Base-by-base conservation (phyloP, 2,113 vertebrate species). In the Pavo muticus region DNA sequence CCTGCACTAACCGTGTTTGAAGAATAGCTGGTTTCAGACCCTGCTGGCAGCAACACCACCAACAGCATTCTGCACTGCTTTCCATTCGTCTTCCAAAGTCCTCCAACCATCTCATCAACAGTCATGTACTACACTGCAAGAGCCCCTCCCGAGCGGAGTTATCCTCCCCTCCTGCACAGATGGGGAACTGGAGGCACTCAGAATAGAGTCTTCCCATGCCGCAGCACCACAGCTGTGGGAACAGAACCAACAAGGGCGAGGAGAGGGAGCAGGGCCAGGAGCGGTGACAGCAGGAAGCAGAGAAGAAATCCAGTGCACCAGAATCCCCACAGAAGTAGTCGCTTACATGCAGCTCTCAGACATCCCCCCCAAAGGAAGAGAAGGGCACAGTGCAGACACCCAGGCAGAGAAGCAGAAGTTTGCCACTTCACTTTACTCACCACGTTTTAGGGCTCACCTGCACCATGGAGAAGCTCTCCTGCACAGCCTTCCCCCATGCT, bases 1-100 rank as follows among this genome's bases (percentile, higher is more conserved):
- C 37, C 40, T 10, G 23, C 32, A 24, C 59, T 5, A 35, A 48
- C 18, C 3, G 0, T 1, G 8, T 7, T 21, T 8, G n/a, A 18
- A 44, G 52, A 32, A 37, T 9, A 52, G 27, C 11, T 10, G 16
- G 27, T n/a, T 32, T 70, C 69, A 25, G 9, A 29, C 29, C 32
- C 64, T 21, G 29, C 57, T 21, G 61, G 45, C 54, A 70, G 48
- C 64, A 45, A 3, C 27, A 23, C 14, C 52, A 48, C 65, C 72
- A 30, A 3, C 6, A 9, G 24, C 30, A 4, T 19, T 8, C 61
- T 24, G 63, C 16, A 23, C 48, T 1, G 7, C 17, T 48, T 48
- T 42, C 60, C 47, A 18, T 17, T 18, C 1, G 0, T 17, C 68
- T 44, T 37, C 64, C 57, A 23, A 32, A 48, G 70, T n/a, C 76